Evolutionary conservation across 92 coral and sea anemone species (phyloP).

Genomic region (Porites evermanni): DNA sequence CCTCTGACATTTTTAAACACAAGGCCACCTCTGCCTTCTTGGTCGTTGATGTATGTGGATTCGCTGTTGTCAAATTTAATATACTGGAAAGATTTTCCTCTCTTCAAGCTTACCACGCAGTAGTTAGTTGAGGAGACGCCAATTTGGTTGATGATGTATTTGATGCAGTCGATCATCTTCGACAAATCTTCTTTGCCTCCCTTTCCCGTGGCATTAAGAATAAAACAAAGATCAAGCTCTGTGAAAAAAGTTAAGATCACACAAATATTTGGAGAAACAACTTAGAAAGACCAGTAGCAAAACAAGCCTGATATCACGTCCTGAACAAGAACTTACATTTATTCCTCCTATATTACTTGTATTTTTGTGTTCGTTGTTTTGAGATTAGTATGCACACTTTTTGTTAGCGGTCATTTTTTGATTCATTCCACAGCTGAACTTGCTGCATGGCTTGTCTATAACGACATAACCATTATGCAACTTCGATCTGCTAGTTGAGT

Average conservation of each 20-base stretch:
- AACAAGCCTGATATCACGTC: too few relatives aligned
- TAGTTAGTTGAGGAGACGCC: conserved; percentile 35
- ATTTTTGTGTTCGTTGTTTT: too few relatives aligned
- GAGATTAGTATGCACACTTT: too few relatives aligned
- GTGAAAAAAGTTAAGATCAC: background rate
- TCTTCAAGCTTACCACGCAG: conserved; percentile 33
- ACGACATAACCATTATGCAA: too few relatives aligned
- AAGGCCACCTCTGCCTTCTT: background rate
- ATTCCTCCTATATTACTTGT: too few relatives aligned
- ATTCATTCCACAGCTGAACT: too few relatives aligned
- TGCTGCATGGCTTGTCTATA: too few relatives aligned
- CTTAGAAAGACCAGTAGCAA: too few relatives aligned
- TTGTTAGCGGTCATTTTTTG: too few relatives aligned
- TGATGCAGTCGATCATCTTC: conserved; percentile 41
- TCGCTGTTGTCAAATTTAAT: conserved; percentile 11
- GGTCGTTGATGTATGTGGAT: background rate
- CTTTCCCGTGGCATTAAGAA: conserved; percentile 40
- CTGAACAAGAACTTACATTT: too few relatives aligned
- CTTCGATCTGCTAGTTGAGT: too few relatives aligned
- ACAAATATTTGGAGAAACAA: too few relatives aligned
- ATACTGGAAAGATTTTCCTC: conserved; percentile 33
- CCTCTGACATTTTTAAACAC: conserved; percentile 3
- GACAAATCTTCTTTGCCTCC: conserved; percentile 10
- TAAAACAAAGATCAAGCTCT: conserved; percentile 39
- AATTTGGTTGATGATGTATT: conserved; percentile 1